phyloP scores from a whole-genome alignment of 2,113 vertebrate species.

The Dicaeum eximium region DNA sequence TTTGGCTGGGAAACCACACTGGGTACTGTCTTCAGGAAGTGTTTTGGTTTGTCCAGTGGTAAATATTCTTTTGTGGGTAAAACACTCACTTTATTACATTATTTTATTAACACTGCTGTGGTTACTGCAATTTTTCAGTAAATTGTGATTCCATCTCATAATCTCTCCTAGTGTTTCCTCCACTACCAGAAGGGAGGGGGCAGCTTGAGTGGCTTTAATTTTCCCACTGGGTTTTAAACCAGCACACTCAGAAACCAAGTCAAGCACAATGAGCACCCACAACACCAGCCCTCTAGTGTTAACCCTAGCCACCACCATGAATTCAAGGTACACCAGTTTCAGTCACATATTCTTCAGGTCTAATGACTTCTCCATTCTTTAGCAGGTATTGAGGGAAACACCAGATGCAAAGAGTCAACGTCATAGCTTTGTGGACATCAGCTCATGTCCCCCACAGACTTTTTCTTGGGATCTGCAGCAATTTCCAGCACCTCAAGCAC shows the following conservation, averaged over 20 bases:
- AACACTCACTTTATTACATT: background rate
- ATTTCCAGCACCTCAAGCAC: background rate
- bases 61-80: background rate
- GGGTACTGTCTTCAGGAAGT: background rate
- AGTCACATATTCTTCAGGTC: background rate
- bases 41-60: background rate
- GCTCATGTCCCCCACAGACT: background rate
- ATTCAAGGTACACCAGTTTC: background rate
- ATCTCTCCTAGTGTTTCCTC: background rate
- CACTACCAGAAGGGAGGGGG: background rate
- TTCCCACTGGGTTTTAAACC: background rate
- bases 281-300: background rate
- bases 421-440: background rate
- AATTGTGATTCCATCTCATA: background rate
- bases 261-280: background rate
- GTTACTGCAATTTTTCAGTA: background rate
- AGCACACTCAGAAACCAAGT: background rate
- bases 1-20: background rate
- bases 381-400: background rate
- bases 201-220: background rate
- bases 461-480: background rate
- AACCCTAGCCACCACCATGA: rapidly evolving
- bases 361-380: background rate
- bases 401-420: background rate
- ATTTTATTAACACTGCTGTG: background rate